Percentiles rank a stretch among this genome's conserved stretches.
Evolutionary conservation across 2,113 vertebrate species (phyloP).

Genomic region (Chiloscyllium plagiosum): DNA sequence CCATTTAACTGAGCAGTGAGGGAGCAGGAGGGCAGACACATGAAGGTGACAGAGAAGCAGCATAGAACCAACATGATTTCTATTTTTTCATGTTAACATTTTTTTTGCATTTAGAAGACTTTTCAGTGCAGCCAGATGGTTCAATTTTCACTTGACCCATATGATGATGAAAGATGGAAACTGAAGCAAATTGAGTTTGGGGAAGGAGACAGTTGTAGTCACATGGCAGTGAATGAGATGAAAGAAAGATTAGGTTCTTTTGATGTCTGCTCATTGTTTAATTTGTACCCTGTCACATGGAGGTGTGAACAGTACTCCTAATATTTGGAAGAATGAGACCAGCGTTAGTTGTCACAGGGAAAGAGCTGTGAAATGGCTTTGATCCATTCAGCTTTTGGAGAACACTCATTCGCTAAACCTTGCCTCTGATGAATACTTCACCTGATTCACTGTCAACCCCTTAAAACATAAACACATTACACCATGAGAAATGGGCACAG

Average conservation of each 20-base stretch:
- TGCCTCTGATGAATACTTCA: no score
- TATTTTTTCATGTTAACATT: neutral
- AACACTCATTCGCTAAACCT: neutral
- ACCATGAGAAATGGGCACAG: no score
- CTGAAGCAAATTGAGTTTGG: neutral
- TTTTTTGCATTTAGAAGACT: neutral
- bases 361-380: neutral
- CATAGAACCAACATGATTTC: neutral
- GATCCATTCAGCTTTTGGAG: neutral
- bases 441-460: neutral
- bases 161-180: neutral
- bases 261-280: neutral
- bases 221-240: neutral
- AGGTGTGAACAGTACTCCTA: neutral
- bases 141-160: neutral
- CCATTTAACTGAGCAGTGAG: neutral
- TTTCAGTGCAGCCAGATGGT: neutral
- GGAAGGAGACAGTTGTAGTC: neutral
- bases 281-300: neutral
- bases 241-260: neutral
- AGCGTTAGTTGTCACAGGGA: neutral
- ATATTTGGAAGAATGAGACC: neutral
- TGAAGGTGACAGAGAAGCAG: neutral
- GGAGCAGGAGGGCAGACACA: neutral
- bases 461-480: no score